A percentile compares a stretch with the other conserved stretches of the same genome.
phyloP scores from a whole-genome alignment of 2,797 vertebrate genomes.

The Sebastolobus altivelis region DNA sequence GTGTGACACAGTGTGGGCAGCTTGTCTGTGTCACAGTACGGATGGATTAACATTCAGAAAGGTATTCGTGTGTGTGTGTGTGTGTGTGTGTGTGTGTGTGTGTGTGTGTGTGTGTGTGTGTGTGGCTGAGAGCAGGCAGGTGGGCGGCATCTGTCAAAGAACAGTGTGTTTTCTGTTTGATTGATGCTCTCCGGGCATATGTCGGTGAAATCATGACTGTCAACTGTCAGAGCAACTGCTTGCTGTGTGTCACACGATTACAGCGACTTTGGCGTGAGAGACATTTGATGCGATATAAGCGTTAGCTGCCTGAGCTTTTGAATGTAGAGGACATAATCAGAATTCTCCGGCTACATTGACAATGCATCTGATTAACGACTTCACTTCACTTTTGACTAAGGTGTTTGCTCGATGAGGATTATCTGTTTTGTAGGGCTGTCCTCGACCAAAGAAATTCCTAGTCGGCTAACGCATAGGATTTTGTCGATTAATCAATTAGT shows the following conservation, averaged over 20 bases:
- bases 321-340: not conserved
- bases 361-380: not conserved
- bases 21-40: conserved; percentile 2
- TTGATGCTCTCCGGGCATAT: conserved; percentile 41
- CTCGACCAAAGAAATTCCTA: too few relatives aligned
- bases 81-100: conserved; percentile 20
- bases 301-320: not conserved
- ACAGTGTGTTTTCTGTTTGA: conserved; percentile 45
- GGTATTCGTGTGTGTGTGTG: conserved; percentile 17
- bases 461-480: too few relatives aligned
- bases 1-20: conserved; percentile 49
- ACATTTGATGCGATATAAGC: not conserved
- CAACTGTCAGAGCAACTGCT: conserved; percentile 20
- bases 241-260: conserved; percentile 2
- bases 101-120: conserved; percentile 22
- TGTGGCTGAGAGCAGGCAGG: conserved; percentile 23
- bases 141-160: conserved; percentile 54
- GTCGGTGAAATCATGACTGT: conserved; percentile 10
- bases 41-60: not conserved
- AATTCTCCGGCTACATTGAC: not conserved
- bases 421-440: not conserved
- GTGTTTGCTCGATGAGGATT: not conserved
- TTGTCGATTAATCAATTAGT: too few relatives aligned
- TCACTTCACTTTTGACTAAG: not conserved
- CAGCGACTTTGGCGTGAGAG: conserved; percentile 1